Conservation (phyloP, 2,888 invertebrate species). For the Luperina nickerlii region DNA sequence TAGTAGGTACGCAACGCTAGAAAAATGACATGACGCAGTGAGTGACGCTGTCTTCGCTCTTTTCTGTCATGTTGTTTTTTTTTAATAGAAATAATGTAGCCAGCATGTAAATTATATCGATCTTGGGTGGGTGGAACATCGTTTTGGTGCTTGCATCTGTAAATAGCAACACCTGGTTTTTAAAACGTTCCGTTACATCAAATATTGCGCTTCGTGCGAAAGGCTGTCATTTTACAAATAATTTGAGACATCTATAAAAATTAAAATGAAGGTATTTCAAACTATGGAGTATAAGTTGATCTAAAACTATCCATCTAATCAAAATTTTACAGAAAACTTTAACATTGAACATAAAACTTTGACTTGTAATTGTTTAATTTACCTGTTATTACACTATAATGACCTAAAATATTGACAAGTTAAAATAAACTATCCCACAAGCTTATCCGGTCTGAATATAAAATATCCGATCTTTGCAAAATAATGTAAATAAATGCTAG, state of each 20-base stretch:
- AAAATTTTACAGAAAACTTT: neutral
- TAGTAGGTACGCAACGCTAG: slow-evolving; percentile 20
- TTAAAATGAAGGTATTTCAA: too few species aligned
- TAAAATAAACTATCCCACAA: neutral
- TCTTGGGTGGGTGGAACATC: neutral
- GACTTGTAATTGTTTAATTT: neutral
- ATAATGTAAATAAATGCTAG: neutral
- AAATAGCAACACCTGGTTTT: slow-evolving; percentile 29
- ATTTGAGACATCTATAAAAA: too few species aligned
- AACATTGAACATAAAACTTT: neutral
- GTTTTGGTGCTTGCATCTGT: neutral
- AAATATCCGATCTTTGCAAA: neutral
- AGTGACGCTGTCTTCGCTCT: slow-evolving; percentile 33
- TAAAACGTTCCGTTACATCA: neutral
- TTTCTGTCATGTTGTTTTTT: slow-evolving; percentile 44
- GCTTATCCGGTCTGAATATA: neutral
- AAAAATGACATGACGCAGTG: neutral
- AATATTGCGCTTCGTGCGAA: neutral
- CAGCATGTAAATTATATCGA: slow-evolving; percentile 4
- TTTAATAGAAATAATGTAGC: slow-evolving; percentile 30
- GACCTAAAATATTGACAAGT: neutral
- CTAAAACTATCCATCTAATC: neutral
- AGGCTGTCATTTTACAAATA: neutral
- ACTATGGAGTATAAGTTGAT: neutral
- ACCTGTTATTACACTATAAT: neutral